phyloP scores from a whole-genome alignment of 2,113 vertebrate species.

The Oenanthe oenanthe region DNA sequence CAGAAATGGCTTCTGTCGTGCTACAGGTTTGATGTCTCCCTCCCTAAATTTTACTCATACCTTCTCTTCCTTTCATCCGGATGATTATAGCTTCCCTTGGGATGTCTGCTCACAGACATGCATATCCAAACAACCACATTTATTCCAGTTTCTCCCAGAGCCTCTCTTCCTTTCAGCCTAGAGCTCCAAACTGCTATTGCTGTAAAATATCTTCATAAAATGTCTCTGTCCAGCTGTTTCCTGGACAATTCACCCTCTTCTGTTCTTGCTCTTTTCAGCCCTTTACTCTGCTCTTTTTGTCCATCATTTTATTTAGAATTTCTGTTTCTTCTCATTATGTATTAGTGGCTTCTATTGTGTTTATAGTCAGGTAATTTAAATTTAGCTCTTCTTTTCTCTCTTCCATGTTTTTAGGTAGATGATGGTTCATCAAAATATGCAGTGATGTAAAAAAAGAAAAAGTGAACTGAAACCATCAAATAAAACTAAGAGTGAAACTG shows the following conservation, averaged over 20 bases:
- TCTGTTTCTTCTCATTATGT: rapidly evolving
- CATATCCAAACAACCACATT: not conserved
- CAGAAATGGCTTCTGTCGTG: not conserved
- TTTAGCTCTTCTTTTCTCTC: not conserved
- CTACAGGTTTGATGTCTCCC: conserved; percentile 10
- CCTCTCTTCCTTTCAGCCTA: not conserved
- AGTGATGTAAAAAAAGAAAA: conserved; percentile 1
- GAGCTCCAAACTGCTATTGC: not conserved
- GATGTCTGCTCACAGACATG: conserved; percentile 12
- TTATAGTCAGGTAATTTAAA: not conserved
- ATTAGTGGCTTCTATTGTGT: not conserved
- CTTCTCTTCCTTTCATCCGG: conserved; percentile 32
- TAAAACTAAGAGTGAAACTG: conserved; percentile 6
- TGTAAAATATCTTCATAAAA: not conserved
- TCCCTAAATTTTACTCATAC: conserved; percentile 1
- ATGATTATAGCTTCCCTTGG: conserved; percentile 19
- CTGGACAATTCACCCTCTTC: not conserved
- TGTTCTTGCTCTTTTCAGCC: not conserved
- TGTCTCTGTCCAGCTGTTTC: not conserved
- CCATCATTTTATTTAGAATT: not conserved
- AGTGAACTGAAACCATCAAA: not conserved
- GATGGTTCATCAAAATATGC: not conserved
- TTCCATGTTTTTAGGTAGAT: not conserved
- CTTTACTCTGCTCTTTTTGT: not conserved
- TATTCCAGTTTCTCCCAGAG: not conserved